Evolutionary conservation across 2,888 invertebrate species (phyloP).

Genomic region (Steromphala cineraria): DNA sequence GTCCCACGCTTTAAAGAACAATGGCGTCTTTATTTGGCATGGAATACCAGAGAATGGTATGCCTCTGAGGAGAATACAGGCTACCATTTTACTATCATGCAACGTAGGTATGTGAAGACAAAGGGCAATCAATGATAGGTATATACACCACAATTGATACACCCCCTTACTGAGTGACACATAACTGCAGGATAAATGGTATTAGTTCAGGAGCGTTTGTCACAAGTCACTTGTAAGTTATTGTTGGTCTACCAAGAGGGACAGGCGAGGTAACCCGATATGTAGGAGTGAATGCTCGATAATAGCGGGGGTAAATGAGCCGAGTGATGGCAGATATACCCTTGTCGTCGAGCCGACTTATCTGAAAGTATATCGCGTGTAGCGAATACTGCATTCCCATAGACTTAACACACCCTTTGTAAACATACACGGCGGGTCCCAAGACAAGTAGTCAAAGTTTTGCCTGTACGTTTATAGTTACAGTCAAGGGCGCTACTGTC

Average conservation of each 20-base stretch:
- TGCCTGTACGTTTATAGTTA: not conserved
- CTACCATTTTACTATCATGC: not conserved
- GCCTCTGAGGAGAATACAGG: not conserved
- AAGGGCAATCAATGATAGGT: not conserved
- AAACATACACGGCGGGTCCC: not conserved
- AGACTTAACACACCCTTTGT: conserved; percentile 11
- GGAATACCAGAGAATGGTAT: not conserved
- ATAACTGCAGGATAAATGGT: conserved; percentile 5
- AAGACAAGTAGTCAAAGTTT: not conserved
- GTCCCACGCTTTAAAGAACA: not conserved
- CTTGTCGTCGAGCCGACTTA: conserved; percentile 11
- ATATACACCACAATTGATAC: not conserved
- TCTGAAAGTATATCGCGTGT: conserved; percentile 13
- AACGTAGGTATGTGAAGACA: conserved; percentile 5
- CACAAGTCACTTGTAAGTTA: conserved; percentile 5
- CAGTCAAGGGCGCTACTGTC: not conserved
- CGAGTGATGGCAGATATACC: conserved; percentile 7
- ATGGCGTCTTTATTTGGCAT: not conserved
- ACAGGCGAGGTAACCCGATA: not conserved
- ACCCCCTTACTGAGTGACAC: not conserved
- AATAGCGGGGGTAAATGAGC: conserved; percentile 1
- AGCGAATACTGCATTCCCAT: not conserved
- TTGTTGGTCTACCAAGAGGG: not conserved
- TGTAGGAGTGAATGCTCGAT: not conserved
- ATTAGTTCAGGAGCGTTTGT: conserved; percentile 10